These are phyloP conservation scores for Ictalurus punctatus DNA, from an alignment of 2,113 vertebrate genomes.

Conservation along the genomic window DNA sequence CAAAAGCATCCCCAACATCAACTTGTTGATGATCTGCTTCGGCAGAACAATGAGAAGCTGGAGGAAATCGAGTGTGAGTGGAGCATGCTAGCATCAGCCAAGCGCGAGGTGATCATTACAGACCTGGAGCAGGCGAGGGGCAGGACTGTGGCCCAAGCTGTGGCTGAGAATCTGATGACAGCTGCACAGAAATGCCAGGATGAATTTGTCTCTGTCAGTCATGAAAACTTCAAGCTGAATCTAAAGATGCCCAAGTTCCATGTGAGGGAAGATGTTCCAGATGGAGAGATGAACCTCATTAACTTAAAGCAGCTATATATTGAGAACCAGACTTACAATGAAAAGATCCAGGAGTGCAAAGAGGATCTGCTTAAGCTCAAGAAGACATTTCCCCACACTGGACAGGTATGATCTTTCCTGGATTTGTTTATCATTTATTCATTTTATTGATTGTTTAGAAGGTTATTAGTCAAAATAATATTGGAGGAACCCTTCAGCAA, in stretches of 20 bases:
- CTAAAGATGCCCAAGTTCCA: conserved; percentile 64
- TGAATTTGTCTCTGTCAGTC: conserved; percentile 56
- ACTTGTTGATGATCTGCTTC: conserved; percentile 59
- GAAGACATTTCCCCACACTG: conserved; percentile 65
- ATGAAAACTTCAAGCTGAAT: conserved; percentile 76
- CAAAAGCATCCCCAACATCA: conserved; percentile 47
- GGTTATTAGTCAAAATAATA: neutral
- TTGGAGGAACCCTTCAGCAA: neutral
- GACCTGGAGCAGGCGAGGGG: conserved; percentile 59
- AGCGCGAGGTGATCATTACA: conserved; percentile 65
- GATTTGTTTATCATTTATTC: neutral
- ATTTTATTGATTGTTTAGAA: neutral
- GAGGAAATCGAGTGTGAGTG: conserved; percentile 68
- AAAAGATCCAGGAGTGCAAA: conserved; percentile 64
- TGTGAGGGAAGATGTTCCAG: conserved; percentile 55
- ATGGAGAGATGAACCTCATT: conserved; percentile 62
- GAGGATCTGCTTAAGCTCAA: conserved; percentile 74
- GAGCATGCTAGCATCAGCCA: conserved; percentile 63
- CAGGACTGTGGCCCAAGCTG: conserved; percentile 57
- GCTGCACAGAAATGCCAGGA: conserved; percentile 70
- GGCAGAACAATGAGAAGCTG: conserved; percentile 59
- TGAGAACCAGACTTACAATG: conserved; percentile 72
- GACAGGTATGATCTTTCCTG: conserved; percentile 56
- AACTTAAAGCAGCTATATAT: conserved; percentile 77
- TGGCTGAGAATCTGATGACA: conserved; percentile 64